A percentile compares a stretch with the other conserved stretches of the same genome.
These are phyloP conservation scores for Pachycephus smyrnensis DNA, from an alignment of 2,888 invertebrate genomes.

Conservation along the genomic window DNA sequence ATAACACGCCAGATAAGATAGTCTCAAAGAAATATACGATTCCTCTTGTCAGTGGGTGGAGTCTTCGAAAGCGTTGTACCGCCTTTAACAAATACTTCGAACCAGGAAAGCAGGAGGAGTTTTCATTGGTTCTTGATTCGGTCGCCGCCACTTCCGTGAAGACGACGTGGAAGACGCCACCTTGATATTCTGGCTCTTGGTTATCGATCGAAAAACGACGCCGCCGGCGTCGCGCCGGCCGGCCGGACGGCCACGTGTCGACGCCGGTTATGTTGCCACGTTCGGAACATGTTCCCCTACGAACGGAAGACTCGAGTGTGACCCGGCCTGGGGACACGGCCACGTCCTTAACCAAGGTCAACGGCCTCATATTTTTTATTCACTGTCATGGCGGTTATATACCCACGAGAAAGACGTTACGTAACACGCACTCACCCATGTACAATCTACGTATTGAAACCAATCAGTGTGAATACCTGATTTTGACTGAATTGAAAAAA, in stretches of 20 bases:
- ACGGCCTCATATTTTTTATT: conserved; percentile 38
- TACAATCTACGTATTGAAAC: too few relatives aligned
- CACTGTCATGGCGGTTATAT: neutral
- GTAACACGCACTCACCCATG: too few relatives aligned
- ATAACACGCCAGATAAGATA: too few relatives aligned
- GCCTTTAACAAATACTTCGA: conserved; percentile 61
- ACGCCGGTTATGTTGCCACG: conserved; percentile 24
- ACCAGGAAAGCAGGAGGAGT: conserved; percentile 48
- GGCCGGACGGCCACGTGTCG: conserved; percentile 31
- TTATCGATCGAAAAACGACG: conserved; percentile 31
- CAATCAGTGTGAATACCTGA: neutral
- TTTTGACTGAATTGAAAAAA: neutral
- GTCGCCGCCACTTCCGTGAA: too few relatives aligned
- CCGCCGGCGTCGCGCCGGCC: neutral
- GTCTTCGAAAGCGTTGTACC: conserved; percentile 58
- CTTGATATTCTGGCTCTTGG: too few relatives aligned
- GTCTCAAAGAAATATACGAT: conserved; percentile 15
- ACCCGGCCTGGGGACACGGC: conserved; percentile 62
- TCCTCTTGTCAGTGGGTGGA: conserved; percentile 53
- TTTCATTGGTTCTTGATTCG: conserved; percentile 1
- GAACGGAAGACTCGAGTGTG: conserved; percentile 60
- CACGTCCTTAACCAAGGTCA: conserved; percentile 59
- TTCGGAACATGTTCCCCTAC: conserved; percentile 49
- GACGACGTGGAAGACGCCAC: too few relatives aligned
- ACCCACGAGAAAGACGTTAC: too few relatives aligned